Percentiles rank a stretch among this genome's conserved stretches.
Conservation (phyloP, 2,888 invertebrate species). For the Dexiosoma caninum region DNA sequence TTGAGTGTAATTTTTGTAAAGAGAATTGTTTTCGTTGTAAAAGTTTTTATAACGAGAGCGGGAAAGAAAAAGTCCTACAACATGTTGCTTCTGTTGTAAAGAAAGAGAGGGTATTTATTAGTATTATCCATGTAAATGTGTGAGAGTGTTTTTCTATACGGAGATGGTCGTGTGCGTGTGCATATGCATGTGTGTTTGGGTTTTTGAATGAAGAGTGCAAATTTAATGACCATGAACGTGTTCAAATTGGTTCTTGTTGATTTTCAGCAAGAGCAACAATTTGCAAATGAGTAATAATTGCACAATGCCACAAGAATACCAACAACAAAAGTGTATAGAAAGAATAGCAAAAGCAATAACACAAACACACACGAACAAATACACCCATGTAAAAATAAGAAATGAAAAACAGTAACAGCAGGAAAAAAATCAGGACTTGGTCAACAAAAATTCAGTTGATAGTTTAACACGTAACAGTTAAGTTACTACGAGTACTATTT, state of each 20-base stretch:
- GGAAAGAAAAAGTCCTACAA: conserved; percentile 30
- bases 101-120: background rate
- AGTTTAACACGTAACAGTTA: conserved; percentile 59
- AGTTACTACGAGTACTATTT: conserved; percentile 28
- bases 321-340: conserved; percentile 11
- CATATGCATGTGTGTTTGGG: background rate
- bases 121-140: too few relatives aligned
- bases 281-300: conserved; percentile 56
- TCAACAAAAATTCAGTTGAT: conserved; percentile 61
- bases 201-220: conserved; percentile 30
- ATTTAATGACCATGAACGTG: conserved; percentile 56
- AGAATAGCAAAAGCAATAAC: background rate
- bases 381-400: background rate
- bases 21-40: background rate
- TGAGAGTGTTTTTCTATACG: too few relatives aligned
- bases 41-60: too few relatives aligned
- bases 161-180: background rate
- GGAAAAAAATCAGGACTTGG: conserved; percentile 57
- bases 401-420: conserved; percentile 45
- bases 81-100: conserved; percentile 49
- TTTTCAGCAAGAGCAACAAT: conserved; percentile 54
- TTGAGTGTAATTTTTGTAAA: background rate
- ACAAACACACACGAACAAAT: background rate
- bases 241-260: conserved; percentile 45
- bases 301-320: conserved; percentile 12